These are phyloP conservation scores for Amyelois transitella DNA, from an alignment of 1,140 invertebrate genomes.

Conservation along the genomic window DNA sequence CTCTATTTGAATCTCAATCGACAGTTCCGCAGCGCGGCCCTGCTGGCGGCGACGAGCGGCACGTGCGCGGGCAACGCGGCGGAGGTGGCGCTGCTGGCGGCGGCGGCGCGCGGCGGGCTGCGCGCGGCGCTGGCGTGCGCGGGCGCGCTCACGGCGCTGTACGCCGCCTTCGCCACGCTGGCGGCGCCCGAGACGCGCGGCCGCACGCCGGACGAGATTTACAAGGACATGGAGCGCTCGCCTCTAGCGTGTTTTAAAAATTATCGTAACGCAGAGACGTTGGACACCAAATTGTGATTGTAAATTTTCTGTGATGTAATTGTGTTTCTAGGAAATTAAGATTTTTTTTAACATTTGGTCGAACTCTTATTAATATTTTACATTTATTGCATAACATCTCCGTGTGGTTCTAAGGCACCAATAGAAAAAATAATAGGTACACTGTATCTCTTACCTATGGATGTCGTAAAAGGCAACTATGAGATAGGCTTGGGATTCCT, in stretches of 20 bases:
- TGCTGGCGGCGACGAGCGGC: slow-evolving; percentile 87
- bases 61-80: slow-evolving; percentile 84
- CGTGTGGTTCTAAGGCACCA: no score
- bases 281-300: neutral
- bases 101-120: slow-evolving; percentile 78
- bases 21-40: no score
- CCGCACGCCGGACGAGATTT: slow-evolving; percentile 89
- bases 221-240: neutral
- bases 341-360: neutral
- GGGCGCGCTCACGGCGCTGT: slow-evolving; percentile 87
- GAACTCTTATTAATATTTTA: no score
- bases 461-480: no score
- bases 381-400: no score
- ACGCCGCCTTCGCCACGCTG: slow-evolving; percentile 82
- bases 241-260: neutral
- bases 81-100: slow-evolving; percentile 86
- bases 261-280: no score
- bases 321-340: neutral
- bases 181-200: slow-evolving; percentile 81
- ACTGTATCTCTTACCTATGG: no score
- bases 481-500: no score
- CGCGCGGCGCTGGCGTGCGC: slow-evolving; percentile 86
- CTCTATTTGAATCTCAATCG: no score
- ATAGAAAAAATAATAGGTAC: no score
- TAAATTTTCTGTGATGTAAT: neutral